phyloP scores from a whole-genome alignment of 2,888 invertebrate species.

The Mesorhabditis sp. region DNA sequence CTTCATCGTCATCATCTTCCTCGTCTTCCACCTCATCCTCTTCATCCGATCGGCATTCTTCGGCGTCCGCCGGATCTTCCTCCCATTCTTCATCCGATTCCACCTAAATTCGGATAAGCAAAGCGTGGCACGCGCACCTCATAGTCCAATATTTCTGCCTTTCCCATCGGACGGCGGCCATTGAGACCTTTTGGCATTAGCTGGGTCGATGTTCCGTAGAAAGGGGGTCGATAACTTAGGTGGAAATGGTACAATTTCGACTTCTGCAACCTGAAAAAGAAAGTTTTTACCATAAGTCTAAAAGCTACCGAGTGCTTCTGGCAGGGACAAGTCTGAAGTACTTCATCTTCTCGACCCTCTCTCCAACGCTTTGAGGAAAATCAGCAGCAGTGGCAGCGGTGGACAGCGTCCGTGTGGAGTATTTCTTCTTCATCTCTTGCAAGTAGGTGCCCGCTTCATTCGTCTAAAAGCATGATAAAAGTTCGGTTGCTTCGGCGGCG shows the following conservation, averaged over 20 bases:
- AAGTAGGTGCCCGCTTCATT: too few relatives aligned
- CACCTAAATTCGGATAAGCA: constrained; percentile 18
- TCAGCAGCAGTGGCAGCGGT: too few relatives aligned
- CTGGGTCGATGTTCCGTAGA: constrained; percentile 95
- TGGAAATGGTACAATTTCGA: constrained; percentile 83
- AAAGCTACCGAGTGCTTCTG: too few relatives aligned
- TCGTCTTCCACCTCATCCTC: constrained; percentile 28
- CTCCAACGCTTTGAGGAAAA: too few relatives aligned
- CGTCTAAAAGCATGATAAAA: too few relatives aligned
- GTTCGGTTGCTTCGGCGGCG: too few relatives aligned
- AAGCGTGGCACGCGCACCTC: constrained; percentile 18
- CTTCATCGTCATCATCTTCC: constrained; percentile 26
- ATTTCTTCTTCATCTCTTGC: too few relatives aligned
- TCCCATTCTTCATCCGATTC: constrained; percentile 57
- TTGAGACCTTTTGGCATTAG: constrained; percentile 20
- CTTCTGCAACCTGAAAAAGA: constrained; percentile 8
- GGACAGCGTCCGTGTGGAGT: too few relatives aligned
- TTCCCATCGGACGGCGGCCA: constrained; percentile 34
- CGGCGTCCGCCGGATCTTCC: constrained; percentile 52
- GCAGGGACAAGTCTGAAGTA: too few relatives aligned
- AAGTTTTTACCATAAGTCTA: too few relatives aligned
- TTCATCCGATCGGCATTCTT: constrained; percentile 53
- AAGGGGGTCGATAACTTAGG: constrained; percentile 88
- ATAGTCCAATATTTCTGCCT: constrained; percentile 32
- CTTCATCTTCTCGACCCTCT: too few relatives aligned